These are phyloP conservation scores for human DNA, from an alignment of 2,113 vertebrate species.

Conservation along the genomic window GRCh38 chr1:39014001-39014500, in stretches of 20 bases:
- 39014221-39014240: not conserved
- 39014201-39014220: no score
- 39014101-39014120: not conserved
- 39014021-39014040: not conserved
- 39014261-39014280: no score
- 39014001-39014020: not conserved
- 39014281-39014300: rapidly evolving
- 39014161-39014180: not conserved
- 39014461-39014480: not conserved
- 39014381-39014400: not conserved
- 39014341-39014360: no score
- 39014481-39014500: rapidly evolving
- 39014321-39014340: no score
- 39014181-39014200: not conserved
- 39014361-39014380: no score
- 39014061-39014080: not conserved
- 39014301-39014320: rapidly evolving
- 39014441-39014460: rapidly evolving
- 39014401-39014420: no score
- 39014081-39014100: not conserved
- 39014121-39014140: not conserved
- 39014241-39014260: not conserved
- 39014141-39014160: not conserved
- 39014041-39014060: not conserved
- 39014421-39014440: not conserved